phyloP scores from a whole-genome alignment of 2,113 vertebrate species.

The Odobenus rosmarus region DNA sequence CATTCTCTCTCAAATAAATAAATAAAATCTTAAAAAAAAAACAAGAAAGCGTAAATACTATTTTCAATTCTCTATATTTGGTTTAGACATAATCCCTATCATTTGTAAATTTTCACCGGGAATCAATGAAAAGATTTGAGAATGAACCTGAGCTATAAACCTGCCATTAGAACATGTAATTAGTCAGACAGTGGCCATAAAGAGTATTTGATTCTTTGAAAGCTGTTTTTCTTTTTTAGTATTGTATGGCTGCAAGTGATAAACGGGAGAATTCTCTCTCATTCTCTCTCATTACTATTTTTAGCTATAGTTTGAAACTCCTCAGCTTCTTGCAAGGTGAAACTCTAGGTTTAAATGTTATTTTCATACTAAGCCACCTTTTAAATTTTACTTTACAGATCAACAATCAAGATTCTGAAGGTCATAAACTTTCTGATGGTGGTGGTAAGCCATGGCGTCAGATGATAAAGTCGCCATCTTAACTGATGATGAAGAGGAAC shows the following conservation, averaged over 20 bases:
- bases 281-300: background rate
- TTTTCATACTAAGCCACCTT: conserved; percentile 28
- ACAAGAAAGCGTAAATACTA: background rate
- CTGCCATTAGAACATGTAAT: background rate
- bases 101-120: conserved; percentile 4
- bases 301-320: background rate
- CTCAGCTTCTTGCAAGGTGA: background rate
- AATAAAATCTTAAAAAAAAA: too few relatives aligned
- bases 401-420: conserved; percentile 67
- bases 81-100: conserved; percentile 2
- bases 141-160: background rate
- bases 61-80: background rate
- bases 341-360: background rate
- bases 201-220: background rate
- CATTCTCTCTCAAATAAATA: too few relatives aligned
- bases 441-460: conserved; percentile 90
- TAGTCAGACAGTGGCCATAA: background rate
- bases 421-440: conserved; percentile 42
- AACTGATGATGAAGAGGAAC: conserved; percentile 96
- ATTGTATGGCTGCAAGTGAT: background rate
- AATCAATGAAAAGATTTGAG: conserved; percentile 14
- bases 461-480: conserved; percentile 97
- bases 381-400: conserved; percentile 77
- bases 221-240: background rate
- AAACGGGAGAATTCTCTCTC: background rate